phyloP scores from a whole-genome alignment of 2,113 vertebrate genomes.

The Laticauda laticaudata region DNA sequence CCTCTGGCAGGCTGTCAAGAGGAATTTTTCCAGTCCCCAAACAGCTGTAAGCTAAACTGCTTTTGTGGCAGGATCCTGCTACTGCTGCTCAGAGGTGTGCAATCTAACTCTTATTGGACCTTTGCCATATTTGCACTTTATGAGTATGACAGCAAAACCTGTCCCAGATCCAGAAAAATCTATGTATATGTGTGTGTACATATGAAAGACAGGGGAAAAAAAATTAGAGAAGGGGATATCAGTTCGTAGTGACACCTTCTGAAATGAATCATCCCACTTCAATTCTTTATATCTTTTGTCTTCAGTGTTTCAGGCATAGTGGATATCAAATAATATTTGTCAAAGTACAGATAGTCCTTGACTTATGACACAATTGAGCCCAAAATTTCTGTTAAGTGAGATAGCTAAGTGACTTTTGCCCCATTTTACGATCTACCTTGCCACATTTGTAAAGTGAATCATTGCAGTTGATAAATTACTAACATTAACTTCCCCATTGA shows the following conservation, averaged over 20 bases:
- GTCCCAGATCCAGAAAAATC: background rate
- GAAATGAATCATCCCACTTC: background rate
- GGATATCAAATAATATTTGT: background rate
- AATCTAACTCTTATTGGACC: background rate
- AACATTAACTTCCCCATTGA: background rate
- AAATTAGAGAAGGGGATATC: background rate
- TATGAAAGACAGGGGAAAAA: background rate
- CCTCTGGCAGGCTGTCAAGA: background rate
- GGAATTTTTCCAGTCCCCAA: background rate
- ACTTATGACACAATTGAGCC: background rate
- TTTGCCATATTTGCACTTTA: background rate
- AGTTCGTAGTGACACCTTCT: background rate
- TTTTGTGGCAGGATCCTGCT: background rate
- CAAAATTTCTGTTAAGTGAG: background rate
- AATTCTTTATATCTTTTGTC: background rate
- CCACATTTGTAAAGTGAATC: background rate
- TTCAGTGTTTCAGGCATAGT: background rate
- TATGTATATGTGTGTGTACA: background rate
- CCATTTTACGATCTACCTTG: background rate
- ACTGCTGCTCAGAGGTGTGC: background rate
- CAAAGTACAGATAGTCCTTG: background rate
- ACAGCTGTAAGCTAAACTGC: background rate
- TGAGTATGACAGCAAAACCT: background rate
- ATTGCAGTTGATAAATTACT: background rate
- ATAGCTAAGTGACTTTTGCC: background rate